Base-by-base conservation (phyloP, 2,888 invertebrate genomes). In the Orchesella flavescens region DNA sequence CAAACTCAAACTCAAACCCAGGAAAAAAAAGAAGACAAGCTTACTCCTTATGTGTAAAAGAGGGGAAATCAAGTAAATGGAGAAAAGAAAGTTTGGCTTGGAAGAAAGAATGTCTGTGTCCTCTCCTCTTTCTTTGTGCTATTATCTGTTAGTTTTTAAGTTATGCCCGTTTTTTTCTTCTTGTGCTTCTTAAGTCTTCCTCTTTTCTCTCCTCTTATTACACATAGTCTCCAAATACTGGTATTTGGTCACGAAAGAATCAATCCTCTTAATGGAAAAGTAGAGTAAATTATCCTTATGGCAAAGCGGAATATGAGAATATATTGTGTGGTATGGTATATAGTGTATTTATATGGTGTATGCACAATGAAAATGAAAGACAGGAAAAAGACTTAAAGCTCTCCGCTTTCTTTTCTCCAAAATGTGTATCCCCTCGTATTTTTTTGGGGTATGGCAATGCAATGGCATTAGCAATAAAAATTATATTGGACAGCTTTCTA, bases 211-310 rank as follows among this genome's bases (percentile, higher is more conserved):
- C 19, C 24, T 2, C 19, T 24, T 61, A 61, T 15, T 44, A 63
- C n/a, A 57, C 65, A 82, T 76, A 49, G 12, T 15, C n/a, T 71
- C 76, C 61, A 61, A 76, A 71, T 63, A 65, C 77, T 73, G 76
- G 84, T 85, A 85, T 84, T 85, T 86, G 86, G 87, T 87, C 87
- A 87, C 86, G 86, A 88, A 88, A 87, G 88, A 88, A 87, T 88
- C 87, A 87, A 88, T 88, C 87, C 87, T 85, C 84, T 86, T 87
- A 88, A 88, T 88, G 88, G 88, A 88, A 88, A 87, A 88, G 88
- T 87, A 87, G 84, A 87, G 85, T 88, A 87, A 88, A 88, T 88
- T 87, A 87, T 88, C 86, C 87, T 83, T 84, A 84, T 76, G 82
- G 63, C 76, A 75, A 53, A 66, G 69, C 77, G 66, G 19, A 19